Evolutionary conservation across 2,113 vertebrate species (phyloP).

Genomic region (Ophiodon elongatus): DNA sequence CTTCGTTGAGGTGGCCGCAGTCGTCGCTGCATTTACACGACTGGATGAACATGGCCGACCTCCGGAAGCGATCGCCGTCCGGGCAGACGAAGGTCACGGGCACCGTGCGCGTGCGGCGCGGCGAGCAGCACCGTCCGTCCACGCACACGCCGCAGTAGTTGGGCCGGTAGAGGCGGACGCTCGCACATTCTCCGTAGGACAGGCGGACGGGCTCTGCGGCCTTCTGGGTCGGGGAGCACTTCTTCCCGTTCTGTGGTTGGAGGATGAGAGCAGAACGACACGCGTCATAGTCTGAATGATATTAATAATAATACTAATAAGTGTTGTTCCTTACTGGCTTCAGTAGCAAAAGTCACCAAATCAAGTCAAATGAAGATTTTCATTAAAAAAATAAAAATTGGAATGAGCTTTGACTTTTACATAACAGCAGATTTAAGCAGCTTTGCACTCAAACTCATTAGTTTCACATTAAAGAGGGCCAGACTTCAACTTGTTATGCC

Average conservation of each 20-base stretch:
- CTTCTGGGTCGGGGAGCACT: constrained; percentile 82
- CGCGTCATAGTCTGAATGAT: neutral
- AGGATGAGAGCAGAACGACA: constrained; percentile 21
- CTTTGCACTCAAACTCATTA: constrained; percentile 47
- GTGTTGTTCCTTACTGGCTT: neutral
- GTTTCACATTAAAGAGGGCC: constrained; percentile 45
- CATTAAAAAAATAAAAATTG: neutral
- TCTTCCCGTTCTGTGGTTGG: constrained; percentile 79
- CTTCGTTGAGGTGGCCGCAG: constrained; percentile 83
- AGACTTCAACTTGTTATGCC: constrained; percentile 27
- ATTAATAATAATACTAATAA: neutral
- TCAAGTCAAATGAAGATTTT: neutral
- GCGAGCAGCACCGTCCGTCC: constrained; percentile 85
- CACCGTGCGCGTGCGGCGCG: constrained; percentile 83
- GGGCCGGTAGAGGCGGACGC: constrained; percentile 82
- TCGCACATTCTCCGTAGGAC: constrained; percentile 83
- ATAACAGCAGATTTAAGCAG: constrained; percentile 44
- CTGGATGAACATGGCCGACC: constrained; percentile 86
- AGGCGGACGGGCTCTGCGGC: constrained; percentile 76
- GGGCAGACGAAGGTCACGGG: constrained; percentile 83
- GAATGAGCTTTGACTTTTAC: constrained; percentile 28
- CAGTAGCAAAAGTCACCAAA: constrained; percentile 2
- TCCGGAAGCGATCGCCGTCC: constrained; percentile 80
- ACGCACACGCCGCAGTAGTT: constrained; percentile 84
- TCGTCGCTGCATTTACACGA: constrained; percentile 84